These are phyloP conservation scores for Actinia equina DNA, from an alignment of 64 coral and sea anemone genomes.

Conservation along the genomic window DNA sequence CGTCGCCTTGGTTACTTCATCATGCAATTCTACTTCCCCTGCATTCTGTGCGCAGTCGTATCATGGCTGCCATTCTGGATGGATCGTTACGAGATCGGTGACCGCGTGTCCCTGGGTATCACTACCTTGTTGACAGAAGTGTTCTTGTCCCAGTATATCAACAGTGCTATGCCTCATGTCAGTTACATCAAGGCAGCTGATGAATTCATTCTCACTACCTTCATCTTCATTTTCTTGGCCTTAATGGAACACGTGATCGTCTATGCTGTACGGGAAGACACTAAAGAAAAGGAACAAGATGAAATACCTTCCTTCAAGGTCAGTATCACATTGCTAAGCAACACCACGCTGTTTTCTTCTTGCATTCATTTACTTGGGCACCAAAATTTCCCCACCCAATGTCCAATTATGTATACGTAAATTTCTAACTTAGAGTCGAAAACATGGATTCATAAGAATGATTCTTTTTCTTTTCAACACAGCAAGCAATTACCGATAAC, in stretches of 20 bases:
- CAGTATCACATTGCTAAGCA: no score
- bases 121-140: conserved; percentile 66
- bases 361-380: no score
- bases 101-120: conserved; percentile 59
- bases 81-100: conserved; percentile 55
- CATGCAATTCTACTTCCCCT: conserved; percentile 65
- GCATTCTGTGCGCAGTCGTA: conserved; percentile 54
- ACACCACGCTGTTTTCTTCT: no score
- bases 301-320: neutral
- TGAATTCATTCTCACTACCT: conserved; percentile 49
- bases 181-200: conserved; percentile 70
- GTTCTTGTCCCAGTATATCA: conserved; percentile 50
- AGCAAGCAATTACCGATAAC: no score
- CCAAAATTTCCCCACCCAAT: no score
- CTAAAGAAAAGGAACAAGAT: neutral
- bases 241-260: conserved; percentile 57
- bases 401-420: no score
- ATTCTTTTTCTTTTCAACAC: no score
- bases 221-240: conserved; percentile 50
- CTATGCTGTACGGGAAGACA: conserved; percentile 21
- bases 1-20: conserved; percentile 63
- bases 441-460: no score
- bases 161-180: conserved; percentile 54
- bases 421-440: no score
- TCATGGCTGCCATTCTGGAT: conserved; percentile 72